Conservation (phyloP, 2,113 vertebrate genomes). For the Crocuta crocuta region DNA sequence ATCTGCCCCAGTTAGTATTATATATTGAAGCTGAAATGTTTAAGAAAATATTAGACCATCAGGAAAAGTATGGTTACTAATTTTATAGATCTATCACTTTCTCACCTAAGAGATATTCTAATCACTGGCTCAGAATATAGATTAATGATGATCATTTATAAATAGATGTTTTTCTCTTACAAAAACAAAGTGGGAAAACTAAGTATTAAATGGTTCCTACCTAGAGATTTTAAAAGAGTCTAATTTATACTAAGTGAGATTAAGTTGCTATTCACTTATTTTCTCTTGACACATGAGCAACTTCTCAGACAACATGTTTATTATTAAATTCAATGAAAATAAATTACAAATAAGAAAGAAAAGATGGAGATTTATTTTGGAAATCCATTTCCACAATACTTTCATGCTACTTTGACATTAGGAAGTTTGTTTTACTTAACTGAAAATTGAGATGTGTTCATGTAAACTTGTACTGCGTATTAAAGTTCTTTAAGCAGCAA, state of each 20-base stretch:
- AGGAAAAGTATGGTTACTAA: conserved; percentile 13
- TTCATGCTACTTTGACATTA: background rate
- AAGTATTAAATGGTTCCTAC: background rate
- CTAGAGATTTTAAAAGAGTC: background rate
- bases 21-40: background rate
- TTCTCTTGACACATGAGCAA: background rate
- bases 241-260: background rate
- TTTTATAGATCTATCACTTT: background rate
- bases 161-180: background rate
- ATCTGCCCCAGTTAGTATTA: background rate
- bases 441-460: background rate
- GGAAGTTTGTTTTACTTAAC: conserved; percentile 1
- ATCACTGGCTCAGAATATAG: background rate
- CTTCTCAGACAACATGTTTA: background rate
- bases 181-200: background rate
- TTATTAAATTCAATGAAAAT: conserved; percentile 41
- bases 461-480: background rate
- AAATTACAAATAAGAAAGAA: conserved; percentile 31
- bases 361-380: conserved; percentile 41
- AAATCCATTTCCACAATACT: conserved; percentile 42
- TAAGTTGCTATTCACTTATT: conserved; percentile 22
- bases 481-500: background rate
- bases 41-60: background rate
- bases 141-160: conserved; percentile 46
- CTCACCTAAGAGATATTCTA: background rate